Evolutionary conservation across 2,888 invertebrate genomes (phyloP).

Genomic region (Glaucopsyche alexis): DNA sequence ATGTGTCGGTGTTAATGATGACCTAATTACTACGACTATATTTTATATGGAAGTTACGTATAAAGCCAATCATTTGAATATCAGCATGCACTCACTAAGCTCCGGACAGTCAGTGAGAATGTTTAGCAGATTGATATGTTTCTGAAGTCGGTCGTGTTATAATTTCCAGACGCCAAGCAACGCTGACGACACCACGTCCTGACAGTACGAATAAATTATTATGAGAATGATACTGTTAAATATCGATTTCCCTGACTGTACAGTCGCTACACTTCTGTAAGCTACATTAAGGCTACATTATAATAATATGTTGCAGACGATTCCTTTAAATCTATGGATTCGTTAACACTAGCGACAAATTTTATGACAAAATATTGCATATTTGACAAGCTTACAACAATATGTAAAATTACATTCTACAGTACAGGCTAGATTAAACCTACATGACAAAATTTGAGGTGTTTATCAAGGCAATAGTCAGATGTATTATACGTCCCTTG

Average conservation of each 20-base stretch:
- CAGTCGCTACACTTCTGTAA: neutral
- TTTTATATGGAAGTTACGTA: neutral
- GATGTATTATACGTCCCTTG: slow-evolving; percentile 1
- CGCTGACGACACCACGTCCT: too few species aligned
- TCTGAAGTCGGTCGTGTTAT: too few species aligned
- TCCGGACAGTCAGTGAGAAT: too few species aligned
- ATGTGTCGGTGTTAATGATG: neutral
- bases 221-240: too few species aligned
- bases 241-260: neutral
- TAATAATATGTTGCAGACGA: neutral
- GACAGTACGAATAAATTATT: too few species aligned
- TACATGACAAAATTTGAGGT: neutral
- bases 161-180: too few species aligned
- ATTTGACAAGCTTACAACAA: neutral
- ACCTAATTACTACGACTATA: neutral
- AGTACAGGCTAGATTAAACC: neutral
- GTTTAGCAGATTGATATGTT: too few species aligned
- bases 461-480: neutral
- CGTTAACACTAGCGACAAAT: neutral
- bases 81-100: too few species aligned
- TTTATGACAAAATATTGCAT: neutral
- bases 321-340: neutral
- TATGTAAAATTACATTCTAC: neutral
- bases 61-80: neutral
- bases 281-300: too few species aligned